Conservation (phyloP, 2,888 invertebrate genomes). For the Philhelius pedissequus region DNA sequence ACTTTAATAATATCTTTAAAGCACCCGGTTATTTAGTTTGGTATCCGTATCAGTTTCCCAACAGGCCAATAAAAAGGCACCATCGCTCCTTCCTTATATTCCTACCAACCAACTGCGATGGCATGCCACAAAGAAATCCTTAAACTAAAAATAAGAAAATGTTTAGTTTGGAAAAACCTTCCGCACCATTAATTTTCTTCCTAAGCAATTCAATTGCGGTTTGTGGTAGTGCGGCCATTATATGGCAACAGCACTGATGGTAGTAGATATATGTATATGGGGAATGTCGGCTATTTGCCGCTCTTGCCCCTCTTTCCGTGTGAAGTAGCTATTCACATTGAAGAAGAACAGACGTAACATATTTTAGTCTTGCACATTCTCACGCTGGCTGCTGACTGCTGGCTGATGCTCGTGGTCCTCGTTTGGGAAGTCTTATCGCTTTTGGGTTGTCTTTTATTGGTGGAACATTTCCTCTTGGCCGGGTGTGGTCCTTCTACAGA, state of each 20-base stretch:
- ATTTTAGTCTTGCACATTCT: constrained; percentile 42
- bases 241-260: too few relatives aligned
- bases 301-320: background rate
- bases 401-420: background rate
- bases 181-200: constrained; percentile 63
- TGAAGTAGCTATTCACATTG: background rate
- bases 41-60: constrained; percentile 51
- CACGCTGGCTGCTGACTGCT: too few relatives aligned
- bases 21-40: constrained; percentile 28
- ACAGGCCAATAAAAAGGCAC: constrained; percentile 44
- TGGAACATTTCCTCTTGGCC: constrained; percentile 38
- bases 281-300: background rate
- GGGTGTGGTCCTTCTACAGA: constrained; percentile 25
- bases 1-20: constrained; percentile 46
- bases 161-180: constrained; percentile 62
- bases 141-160: constrained; percentile 62
- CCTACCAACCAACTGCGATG: background rate
- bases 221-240: constrained; percentile 19
- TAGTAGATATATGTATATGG: constrained; percentile 18
- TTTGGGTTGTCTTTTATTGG: constrained; percentile 9
- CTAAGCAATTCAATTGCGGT: constrained; percentile 54
- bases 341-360: constrained; percentile 34
- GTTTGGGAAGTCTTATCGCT: constrained; percentile 10
- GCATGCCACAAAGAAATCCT: constrained; percentile 31
- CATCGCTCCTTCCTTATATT: background rate